These are phyloP conservation scores for Pseudochirops corinnae DNA, from an alignment of 2,797 vertebrate species.

Conservation along the genomic window DNA sequence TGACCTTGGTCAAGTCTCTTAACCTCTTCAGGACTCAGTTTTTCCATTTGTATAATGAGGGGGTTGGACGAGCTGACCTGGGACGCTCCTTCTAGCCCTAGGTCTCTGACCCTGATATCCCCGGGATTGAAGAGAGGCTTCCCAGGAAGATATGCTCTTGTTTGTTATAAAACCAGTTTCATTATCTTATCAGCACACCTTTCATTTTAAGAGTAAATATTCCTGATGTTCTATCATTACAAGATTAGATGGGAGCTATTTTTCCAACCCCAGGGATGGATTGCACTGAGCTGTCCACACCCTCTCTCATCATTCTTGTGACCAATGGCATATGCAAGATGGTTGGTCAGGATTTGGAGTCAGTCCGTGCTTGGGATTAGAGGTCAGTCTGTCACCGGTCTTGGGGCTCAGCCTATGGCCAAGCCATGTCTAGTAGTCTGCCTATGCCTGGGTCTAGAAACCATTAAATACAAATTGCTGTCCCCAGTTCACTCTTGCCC, in stretches of 20 bases:
- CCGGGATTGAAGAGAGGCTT: not conserved
- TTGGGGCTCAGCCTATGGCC: not conserved
- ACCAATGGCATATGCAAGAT: not conserved
- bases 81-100: not conserved
- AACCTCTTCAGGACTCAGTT: not conserved
- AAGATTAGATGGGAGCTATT: not conserved
- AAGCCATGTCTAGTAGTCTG: not conserved
- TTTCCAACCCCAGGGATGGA: not conserved
- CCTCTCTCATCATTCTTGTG: not conserved
- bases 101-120: not conserved
- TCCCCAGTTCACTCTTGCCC: not conserved
- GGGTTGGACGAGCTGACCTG: not conserved
- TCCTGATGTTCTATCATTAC: not conserved
- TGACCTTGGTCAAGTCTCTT: not conserved
- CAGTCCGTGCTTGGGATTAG: not conserved
- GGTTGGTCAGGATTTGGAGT: not conserved
- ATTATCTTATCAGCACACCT: not conserved
- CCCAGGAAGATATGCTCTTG: not conserved
- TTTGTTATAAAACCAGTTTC: not conserved
- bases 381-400: not conserved
- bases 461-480: not conserved
- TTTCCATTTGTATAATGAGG: not conserved
- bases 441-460: not conserved
- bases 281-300: not conserved
- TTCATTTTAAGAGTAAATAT: not conserved